Evolutionary conservation across 1,140 invertebrate genomes (phyloP).

Genomic region (Brachystomella parvula): DNA sequence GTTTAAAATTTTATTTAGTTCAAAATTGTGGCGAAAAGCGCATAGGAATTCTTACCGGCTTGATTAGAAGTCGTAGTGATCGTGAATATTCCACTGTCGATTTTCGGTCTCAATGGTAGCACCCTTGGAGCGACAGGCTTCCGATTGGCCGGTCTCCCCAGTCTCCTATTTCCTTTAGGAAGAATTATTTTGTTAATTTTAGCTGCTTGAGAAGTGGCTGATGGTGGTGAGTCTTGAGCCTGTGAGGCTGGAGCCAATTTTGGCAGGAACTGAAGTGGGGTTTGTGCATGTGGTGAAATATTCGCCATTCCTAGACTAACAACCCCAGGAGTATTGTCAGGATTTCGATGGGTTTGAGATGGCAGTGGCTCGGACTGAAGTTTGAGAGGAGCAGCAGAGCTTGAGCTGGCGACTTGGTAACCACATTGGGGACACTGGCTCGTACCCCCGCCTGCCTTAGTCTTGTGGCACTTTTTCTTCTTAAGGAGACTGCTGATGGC

Average conservation of each 20-base stretch:
- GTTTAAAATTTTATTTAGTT: not conserved
- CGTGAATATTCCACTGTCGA: not conserved
- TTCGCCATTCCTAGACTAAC: not conserved
- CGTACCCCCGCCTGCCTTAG: constrained; percentile 2
- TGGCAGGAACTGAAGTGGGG: not conserved
- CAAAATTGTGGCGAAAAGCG: not conserved
- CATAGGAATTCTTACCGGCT: not conserved
- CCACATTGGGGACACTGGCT: constrained; percentile 16
- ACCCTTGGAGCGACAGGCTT: constrained; percentile 29
- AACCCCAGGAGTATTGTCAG: not conserved
- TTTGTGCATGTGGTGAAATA: not conserved
- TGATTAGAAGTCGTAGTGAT: not conserved
- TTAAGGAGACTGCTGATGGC: constrained; percentile 51
- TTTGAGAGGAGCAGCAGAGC: too few species aligned
- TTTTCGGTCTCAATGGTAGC: constrained; percentile 29
- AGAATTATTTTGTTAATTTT: constrained; percentile 28
- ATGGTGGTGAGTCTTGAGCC: not conserved
- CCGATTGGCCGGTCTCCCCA: constrained; percentile 22
- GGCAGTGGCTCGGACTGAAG: too few species aligned
- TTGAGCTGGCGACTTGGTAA: not conserved
- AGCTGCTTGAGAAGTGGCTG: not conserved
- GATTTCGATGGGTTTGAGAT: not conserved
- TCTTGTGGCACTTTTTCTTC: constrained; percentile 13
- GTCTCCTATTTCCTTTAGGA: constrained; percentile 36
- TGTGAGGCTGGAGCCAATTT: not conserved